Base-by-base conservation (phyloP, 2,888 invertebrate genomes). In the Microctonus brassicae region DNA sequence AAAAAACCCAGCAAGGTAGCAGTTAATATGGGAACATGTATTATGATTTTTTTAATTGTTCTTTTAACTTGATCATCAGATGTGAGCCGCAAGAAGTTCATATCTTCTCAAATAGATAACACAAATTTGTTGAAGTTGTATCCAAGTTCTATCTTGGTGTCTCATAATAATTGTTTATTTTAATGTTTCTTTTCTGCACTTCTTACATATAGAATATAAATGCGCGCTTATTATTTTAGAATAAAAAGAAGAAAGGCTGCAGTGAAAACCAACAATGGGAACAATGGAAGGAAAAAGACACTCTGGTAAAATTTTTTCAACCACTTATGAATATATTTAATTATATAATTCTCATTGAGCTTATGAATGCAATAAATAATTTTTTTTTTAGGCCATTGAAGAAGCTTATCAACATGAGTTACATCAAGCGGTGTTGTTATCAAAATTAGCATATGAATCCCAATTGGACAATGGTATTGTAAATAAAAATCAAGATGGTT, bases 211-310 rank as follows among this genome's bases (percentile, higher is more conserved):
- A 42, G 4, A 5, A 42, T n/a, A n/a, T n/a, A 4, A 17, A 17
- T 47, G 1, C 17, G 1, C n/a, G 5, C 2, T n/a, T 42, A 42
- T 42, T 39, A 72, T 83, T 83, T 42, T 81, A 89, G 85, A 82
- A 83, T 9, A 88, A 88, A 78, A 85, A 88, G 78, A 91, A 91
- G 83, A 84, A 89, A 69, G 90, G 89, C 78, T 88, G 87, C 62
- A 85, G 88, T 69, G 88, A 90, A 20, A 87, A 88, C 26, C 91
- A 91, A 76, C 93, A 93, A 80, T 94, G 93, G 93, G 93, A 93
- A 84, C 90, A 90, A 78, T 94, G 93, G 93, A 93, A 93, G 81
- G 90, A 92, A 83, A 92, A 93, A 82, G 93, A 94, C 88, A 90
- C 90, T 73, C 90, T 92, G 88, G 90, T 93, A 83, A 91, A 92